Evolutionary conservation across 2,113 vertebrate genomes (phyloP).

Genomic region (Saguinus midas): DNA sequence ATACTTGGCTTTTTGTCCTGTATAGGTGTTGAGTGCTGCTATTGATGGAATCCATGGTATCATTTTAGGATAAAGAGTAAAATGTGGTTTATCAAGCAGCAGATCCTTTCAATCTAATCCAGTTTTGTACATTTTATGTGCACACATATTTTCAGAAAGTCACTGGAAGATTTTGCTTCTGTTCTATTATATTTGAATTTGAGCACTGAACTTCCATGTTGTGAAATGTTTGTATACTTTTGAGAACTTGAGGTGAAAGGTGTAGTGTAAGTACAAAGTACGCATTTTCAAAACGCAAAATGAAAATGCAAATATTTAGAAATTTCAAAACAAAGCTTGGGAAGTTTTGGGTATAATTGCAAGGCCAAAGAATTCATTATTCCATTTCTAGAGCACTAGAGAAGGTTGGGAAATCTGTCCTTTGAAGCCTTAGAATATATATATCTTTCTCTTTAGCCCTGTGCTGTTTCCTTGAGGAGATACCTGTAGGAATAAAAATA

Average conservation of each 20-base stretch:
- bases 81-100: not conserved
- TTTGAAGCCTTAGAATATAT: conserved; percentile 3
- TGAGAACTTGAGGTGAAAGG: not conserved
- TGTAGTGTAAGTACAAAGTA: not conserved
- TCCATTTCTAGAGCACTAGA: not conserved
- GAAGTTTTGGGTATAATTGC: not conserved
- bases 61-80: not conserved
- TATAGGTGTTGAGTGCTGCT: not conserved
- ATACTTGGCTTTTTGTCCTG: not conserved
- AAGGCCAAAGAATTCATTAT: not conserved
- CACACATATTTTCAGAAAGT: not conserved
- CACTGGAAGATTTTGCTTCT: not conserved
- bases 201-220: not conserved
- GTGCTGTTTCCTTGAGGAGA: not conserved
- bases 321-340: not conserved
- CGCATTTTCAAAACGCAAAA: conserved; percentile 32
- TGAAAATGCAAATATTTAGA: conserved; percentile 17
- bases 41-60: not conserved
- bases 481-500: conserved; percentile 23
- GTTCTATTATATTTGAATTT: conserved; percentile 32
- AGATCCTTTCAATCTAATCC: not conserved
- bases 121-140: not conserved
- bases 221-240: not conserved
- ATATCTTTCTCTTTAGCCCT: not conserved
- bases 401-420: not conserved